phyloP scores from a whole-genome alignment of 2,113 vertebrate genomes.

The Peromyscus maniculatus region DNA sequence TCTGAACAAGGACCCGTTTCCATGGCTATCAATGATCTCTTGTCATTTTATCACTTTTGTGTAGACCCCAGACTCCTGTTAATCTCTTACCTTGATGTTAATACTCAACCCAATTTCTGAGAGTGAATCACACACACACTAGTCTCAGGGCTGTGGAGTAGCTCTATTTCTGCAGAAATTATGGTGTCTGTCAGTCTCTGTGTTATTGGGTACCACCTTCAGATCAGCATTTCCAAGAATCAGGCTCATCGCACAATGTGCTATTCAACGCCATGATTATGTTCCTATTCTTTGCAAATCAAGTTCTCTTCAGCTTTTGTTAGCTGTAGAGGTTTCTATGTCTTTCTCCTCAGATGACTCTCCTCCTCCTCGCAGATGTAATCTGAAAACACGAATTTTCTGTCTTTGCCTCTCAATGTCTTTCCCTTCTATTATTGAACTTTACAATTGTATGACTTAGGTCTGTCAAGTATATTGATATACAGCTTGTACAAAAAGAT shows the following conservation, averaged over 20 bases:
- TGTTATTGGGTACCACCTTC: slow-evolving; percentile 55
- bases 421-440: slow-evolving; percentile 70
- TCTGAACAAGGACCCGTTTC: background rate
- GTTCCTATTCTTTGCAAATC: slow-evolving; percentile 75
- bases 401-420: slow-evolving; percentile 64
- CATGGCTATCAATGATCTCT: background rate
- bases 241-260: slow-evolving; percentile 41
- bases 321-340: slow-evolving; percentile 68
- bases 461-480: slow-evolving; percentile 75
- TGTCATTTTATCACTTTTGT: background rate
- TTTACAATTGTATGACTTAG: slow-evolving; percentile 70
- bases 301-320: slow-evolving; percentile 72
- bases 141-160: background rate
- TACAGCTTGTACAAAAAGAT: slow-evolving; percentile 56
- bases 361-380: slow-evolving; percentile 71
- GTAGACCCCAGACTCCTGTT: background rate
- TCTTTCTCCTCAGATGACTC: slow-evolving; percentile 53
- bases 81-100: background rate
- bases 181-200: slow-evolving; percentile 58
- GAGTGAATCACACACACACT: background rate
- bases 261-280: slow-evolving; percentile 59
- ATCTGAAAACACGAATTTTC: slow-evolving; percentile 81
- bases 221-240: slow-evolving; percentile 63
- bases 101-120: background rate
- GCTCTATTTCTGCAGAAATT: slow-evolving; percentile 72